Evolutionary conservation across 2,888 invertebrate genomes (phyloP).

Genomic region (Pasiphila rectangulata): DNA sequence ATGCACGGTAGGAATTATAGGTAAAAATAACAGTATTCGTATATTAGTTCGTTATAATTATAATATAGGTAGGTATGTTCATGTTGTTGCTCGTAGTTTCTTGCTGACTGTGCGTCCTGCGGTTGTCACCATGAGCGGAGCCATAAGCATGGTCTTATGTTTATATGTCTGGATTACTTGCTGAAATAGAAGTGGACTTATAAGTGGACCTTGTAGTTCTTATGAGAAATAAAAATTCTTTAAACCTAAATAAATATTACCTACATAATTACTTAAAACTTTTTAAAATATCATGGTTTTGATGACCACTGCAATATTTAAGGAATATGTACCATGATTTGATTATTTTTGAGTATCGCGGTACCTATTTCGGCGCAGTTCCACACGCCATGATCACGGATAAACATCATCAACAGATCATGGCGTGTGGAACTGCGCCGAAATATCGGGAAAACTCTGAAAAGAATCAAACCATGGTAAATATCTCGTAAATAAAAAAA

Average conservation of each 20-base stretch:
- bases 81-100: background rate
- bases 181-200: slow-evolving; percentile 68
- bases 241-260: background rate
- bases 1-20: no score
- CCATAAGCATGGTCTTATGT: slow-evolving; percentile 77
- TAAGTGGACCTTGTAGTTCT: no score
- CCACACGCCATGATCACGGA: no score
- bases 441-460: no score
- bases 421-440: no score
- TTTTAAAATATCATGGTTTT: background rate
- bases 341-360: no score
- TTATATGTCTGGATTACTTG: slow-evolving; percentile 85
- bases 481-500: no score
- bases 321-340: no score
- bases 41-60: background rate
- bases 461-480: no score
- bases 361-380: no score
- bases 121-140: slow-evolving; percentile 68
- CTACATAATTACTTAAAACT: background rate
- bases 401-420: no score
- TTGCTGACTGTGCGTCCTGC: slow-evolving; percentile 39
- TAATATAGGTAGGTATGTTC: background rate
- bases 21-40: background rate
- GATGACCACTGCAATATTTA: no score
- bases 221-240: background rate